A percentile compares a stretch with the other conserved stretches of the same genome.
Evolutionary conservation across 30 jellyfish, hydroid and myxozoan species (phyloP).

Genomic region (Sanderia malayensis): DNA sequence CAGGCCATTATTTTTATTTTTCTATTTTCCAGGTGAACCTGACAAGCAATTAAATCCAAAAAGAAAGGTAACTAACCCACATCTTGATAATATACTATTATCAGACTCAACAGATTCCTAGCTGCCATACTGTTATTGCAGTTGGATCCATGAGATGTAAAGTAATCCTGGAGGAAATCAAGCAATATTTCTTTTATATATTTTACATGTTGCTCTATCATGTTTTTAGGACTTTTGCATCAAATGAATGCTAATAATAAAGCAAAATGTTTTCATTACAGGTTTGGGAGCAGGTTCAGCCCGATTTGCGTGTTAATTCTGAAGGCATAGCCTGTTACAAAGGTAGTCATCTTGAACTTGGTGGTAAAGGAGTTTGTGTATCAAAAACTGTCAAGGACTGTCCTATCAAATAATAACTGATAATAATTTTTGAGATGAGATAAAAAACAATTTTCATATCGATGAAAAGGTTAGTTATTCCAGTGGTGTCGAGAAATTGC

Average conservation of each 20-base stretch:
- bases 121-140: not conserved
- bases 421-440: too few species aligned
- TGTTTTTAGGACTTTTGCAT: not conserved
- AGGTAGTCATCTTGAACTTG: constrained; percentile 60
- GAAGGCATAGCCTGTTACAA: constrained; percentile 85
- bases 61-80: constrained; percentile 56
- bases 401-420: constrained; percentile 64
- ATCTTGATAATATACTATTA: not conserved
- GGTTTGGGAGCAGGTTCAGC: constrained; percentile 95
- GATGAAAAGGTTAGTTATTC: too few species aligned
- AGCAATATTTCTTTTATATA: not conserved
- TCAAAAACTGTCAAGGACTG: constrained; percentile 80
- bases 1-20: not conserved
- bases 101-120: too few species aligned
- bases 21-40: constrained; percentile 68
- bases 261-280: constrained; percentile 30
- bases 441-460: too few species aligned
- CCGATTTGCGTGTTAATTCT: constrained; percentile 69
- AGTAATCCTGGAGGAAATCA: not conserved
- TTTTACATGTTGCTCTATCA: not conserved
- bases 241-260: not conserved
- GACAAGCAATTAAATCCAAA: constrained; percentile 88
- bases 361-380: constrained; percentile 70
- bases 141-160: not conserved
- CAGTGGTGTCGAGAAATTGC: too few species aligned